Evolutionary conservation across 2,888 invertebrate genomes (phyloP).

Genomic region (Bibio marci): DNA sequence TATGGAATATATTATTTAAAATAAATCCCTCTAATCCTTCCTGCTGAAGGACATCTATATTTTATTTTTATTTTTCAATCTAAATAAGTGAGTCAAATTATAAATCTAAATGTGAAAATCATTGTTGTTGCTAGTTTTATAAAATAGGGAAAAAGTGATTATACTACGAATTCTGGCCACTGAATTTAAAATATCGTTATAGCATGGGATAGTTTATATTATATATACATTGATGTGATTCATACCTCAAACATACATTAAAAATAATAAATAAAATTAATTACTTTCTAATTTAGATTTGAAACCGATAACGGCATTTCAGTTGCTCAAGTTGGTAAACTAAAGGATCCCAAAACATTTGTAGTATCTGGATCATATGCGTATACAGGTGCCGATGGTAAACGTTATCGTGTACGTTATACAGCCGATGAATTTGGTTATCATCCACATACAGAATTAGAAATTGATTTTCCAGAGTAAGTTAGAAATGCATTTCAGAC

Average conservation of each 20-base stretch:
- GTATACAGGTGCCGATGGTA: constrained; percentile 28
- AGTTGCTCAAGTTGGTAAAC: constrained; percentile 25
- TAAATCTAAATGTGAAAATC: too few relatives aligned
- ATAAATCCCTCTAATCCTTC: too few relatives aligned
- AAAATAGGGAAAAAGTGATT: background rate
- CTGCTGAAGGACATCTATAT: too few relatives aligned
- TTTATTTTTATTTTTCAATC: too few relatives aligned
- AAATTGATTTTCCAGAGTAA: constrained; percentile 7
- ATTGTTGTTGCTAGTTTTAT: background rate
- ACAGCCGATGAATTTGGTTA: constrained; percentile 30
- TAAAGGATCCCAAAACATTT: constrained; percentile 28
- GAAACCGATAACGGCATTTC: constrained; percentile 29
- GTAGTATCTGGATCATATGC: constrained; percentile 29
- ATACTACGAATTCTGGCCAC: too few relatives aligned
- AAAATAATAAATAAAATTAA: background rate
- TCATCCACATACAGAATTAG: constrained; percentile 29
- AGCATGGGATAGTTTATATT: background rate
- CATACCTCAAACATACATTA: too few relatives aligned
- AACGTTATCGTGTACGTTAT: constrained; percentile 24
- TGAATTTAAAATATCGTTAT: background rate
- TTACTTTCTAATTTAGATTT: constrained; percentile 14
- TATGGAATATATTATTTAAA: too few relatives aligned
- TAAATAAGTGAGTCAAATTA: too few relatives aligned
- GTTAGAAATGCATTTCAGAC: too few relatives aligned
- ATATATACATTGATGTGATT: constrained; percentile 1